Conservation (phyloP, 2,888 invertebrate species). For the Parasteatoda lunata region DNA sequence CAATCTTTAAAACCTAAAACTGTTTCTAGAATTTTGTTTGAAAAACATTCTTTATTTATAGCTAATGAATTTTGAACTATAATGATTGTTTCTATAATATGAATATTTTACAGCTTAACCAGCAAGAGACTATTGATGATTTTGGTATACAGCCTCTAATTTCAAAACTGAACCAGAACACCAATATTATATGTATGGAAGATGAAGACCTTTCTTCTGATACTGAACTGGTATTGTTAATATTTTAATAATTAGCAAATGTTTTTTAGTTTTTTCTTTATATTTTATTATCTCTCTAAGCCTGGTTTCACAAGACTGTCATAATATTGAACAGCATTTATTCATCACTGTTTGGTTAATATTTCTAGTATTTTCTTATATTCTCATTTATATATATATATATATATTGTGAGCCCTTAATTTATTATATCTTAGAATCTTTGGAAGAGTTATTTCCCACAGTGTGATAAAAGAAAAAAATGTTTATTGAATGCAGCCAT, state of each 20-base stretch:
- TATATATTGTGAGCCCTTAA: background rate
- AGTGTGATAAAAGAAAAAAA: too few relatives aligned
- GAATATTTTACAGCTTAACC: background rate
- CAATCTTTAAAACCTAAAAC: background rate
- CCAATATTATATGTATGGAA: constrained; percentile 93
- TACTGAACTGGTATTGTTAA: constrained; percentile 81
- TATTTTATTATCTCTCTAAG: too few relatives aligned
- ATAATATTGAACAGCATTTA: too few relatives aligned
- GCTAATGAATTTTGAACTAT: background rate
- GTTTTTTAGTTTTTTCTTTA: too few relatives aligned
- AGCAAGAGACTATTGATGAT: constrained; percentile 69
- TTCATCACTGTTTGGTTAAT: background rate
- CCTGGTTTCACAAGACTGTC: too few relatives aligned
- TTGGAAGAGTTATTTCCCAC: too few relatives aligned
- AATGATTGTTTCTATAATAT: background rate
- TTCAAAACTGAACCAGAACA: constrained; percentile 73
- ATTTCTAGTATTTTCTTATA: background rate
- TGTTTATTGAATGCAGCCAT: too few relatives aligned
- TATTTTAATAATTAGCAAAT: background rate
- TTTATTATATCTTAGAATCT: background rate
- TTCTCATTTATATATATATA: too few relatives aligned
- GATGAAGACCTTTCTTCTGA: constrained; percentile 91
- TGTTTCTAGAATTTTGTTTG: background rate
- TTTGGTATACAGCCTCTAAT: constrained; percentile 27
- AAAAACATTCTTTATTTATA: background rate